A percentile compares a stretch with the other conserved stretches of the same genome.
phyloP scores from a whole-genome alignment of 2,797 vertebrate genomes.

The Argya squamiceps region DNA sequence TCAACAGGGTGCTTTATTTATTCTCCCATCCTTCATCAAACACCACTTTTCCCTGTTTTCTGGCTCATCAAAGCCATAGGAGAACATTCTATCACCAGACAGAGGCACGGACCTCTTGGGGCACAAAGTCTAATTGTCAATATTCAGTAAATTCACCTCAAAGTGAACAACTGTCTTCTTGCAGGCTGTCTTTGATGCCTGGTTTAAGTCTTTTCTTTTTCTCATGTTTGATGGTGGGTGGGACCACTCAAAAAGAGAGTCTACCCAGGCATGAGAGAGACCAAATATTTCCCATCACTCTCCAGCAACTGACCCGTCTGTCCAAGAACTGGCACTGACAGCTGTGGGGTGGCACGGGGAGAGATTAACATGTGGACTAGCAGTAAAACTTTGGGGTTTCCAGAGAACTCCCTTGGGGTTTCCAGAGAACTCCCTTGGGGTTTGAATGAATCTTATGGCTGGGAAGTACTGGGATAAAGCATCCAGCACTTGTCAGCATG shows the following conservation, averaged over 20 bases:
- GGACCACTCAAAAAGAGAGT: neutral
- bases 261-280: neutral
- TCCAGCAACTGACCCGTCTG: neutral
- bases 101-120: rapidly evolving
- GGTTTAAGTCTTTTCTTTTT: neutral
- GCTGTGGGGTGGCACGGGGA: neutral
- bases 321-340: neutral
- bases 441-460: neutral
- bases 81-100: neutral
- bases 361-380: too few species aligned
- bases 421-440: neutral
- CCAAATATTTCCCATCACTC: neutral
- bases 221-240: neutral
- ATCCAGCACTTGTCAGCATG: neutral
- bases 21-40: neutral
- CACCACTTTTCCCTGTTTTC: neutral
- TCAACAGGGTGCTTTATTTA: neutral
- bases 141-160: neutral
- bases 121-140: neutral
- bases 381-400: neutral
- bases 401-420: neutral
- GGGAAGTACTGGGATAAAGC: neutral
- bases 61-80: neutral
- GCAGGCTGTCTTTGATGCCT: neutral
- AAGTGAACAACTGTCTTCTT: rapidly evolving